Evolutionary conservation across 2,797 vertebrate genomes (phyloP), one percentile per base, ranked within the genome.

Genomic region (Karalla daura): DNA sequence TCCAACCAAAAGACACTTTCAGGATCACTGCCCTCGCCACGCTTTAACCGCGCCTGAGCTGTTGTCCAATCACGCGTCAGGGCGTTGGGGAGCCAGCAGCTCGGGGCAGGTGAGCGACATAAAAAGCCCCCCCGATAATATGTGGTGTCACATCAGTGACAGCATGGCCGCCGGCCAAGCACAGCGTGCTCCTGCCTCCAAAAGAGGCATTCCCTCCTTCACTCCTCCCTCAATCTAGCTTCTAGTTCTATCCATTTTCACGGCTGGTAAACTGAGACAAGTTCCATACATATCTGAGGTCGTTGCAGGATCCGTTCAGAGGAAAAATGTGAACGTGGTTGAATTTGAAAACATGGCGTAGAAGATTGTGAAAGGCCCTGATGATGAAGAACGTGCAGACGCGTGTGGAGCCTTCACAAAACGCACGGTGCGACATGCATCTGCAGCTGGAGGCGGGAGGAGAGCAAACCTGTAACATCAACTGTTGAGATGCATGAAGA

Each of bases 171-270:
- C 23, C 18, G 23, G 36, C 45, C 46, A 64, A 62, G 74, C 25
- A 67, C 2, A 63, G 36, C 4, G 13, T 39, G 11, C 55, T 52
- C 41, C 15, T 15, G 25, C 27, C 41, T 69, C 46, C 11, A 53
- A 58, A 74, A 47, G 43, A 41, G 61, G 49, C 64, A 62, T 76
- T 73, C 17, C 51, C 64, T 25, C 6, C 36, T 17, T 41, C 23
- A 47, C 59, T 44, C 59, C 50, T 53, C 61, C 43, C 40, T 58
- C 54, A 78, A 76, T n/a, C n/a, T n/a, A n/a, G n/a, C n/a, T n/a
- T n/a, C n/a, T n/a, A n/a, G n/a, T n/a, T n/a, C 71, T 39, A 73
- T 73, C 63, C 37, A 55, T 71, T 83, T 78, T 63, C 59, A 81
- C 18, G 66, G 25, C 24, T 49, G 1, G 55, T 61, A 76, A 81